phyloP scores from a whole-genome alignment of 2,113 vertebrate species.

The Microtus montanus region DNA sequence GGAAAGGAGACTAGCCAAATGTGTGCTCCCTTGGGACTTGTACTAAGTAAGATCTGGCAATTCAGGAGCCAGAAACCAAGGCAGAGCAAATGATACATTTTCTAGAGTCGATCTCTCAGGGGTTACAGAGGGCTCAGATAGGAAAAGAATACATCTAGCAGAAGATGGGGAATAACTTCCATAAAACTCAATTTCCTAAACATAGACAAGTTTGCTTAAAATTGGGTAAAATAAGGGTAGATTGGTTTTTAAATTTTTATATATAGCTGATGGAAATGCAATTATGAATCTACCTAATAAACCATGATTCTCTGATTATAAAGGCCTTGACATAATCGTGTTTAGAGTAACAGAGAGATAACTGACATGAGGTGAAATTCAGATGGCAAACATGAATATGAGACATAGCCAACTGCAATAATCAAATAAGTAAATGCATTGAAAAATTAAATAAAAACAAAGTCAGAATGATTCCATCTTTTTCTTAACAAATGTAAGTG shows the following conservation, averaged over 20 bases:
- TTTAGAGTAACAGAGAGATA: neutral
- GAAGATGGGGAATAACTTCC: neutral
- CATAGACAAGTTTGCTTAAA: slow-evolving; percentile 27
- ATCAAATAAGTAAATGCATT: neutral
- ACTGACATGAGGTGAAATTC: neutral
- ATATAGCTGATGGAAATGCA: neutral
- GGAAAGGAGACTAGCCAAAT: too few species aligned
- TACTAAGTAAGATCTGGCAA: neutral
- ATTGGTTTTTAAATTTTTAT: neutral
- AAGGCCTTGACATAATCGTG: neutral
- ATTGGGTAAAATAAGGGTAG: neutral
- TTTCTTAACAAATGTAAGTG: neutral
- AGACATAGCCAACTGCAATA: neutral
- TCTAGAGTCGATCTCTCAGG: neutral
- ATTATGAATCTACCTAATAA: neutral
- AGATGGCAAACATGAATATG: neutral
- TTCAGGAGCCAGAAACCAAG: neutral
- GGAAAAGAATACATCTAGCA: neutral
- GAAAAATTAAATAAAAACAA: neutral
- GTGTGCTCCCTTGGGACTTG: neutral
- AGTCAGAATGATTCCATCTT: neutral
- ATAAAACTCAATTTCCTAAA: neutral
- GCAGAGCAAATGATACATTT: neutral
- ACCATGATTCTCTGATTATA: neutral
- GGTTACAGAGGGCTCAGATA: neutral